Conservation (phyloP, 1,140 invertebrate species). For the Pseudomyrmex pallidus region DNA sequence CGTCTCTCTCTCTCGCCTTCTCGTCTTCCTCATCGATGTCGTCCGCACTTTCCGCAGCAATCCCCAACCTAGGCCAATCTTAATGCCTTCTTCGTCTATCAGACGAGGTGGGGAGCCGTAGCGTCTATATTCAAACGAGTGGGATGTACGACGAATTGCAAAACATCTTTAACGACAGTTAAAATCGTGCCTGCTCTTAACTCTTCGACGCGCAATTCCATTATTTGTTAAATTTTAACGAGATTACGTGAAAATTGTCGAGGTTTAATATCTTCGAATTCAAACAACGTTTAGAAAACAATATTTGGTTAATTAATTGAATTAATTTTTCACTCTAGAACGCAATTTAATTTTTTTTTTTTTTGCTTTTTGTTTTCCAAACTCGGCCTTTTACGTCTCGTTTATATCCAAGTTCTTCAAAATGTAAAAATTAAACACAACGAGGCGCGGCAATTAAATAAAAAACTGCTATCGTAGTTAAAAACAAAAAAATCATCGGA, state of each 20-base stretch:
- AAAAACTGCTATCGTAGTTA: neutral
- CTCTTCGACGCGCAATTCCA: no score
- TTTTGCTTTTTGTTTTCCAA: no score
- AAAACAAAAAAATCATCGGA: neutral
- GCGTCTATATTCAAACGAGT: slow-evolving; percentile 11
- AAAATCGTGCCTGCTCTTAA: neutral
- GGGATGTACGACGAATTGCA: neutral
- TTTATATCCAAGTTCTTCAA: neutral
- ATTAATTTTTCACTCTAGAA: no score
- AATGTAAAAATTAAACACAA: neutral
- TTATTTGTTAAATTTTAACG: neutral
- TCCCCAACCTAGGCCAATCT: slow-evolving; percentile 74
- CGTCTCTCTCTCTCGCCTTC: slow-evolving; percentile 19
- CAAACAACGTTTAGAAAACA: no score
- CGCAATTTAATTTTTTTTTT: no score
- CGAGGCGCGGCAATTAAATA: neutral
- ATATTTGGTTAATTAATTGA: no score
- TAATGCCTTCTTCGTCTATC: slow-evolving; percentile 47
- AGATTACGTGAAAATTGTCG: neutral
- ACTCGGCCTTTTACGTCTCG: neutral
- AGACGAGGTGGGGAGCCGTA: slow-evolving; percentile 2
- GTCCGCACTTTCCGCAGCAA: slow-evolving; percentile 68
- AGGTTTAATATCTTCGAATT: no score
- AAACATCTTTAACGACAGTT: neutral
- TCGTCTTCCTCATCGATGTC: slow-evolving; percentile 50